Evolutionary conservation across 2,888 invertebrate species (phyloP).

Genomic region (Chrysina gloriosa): DNA sequence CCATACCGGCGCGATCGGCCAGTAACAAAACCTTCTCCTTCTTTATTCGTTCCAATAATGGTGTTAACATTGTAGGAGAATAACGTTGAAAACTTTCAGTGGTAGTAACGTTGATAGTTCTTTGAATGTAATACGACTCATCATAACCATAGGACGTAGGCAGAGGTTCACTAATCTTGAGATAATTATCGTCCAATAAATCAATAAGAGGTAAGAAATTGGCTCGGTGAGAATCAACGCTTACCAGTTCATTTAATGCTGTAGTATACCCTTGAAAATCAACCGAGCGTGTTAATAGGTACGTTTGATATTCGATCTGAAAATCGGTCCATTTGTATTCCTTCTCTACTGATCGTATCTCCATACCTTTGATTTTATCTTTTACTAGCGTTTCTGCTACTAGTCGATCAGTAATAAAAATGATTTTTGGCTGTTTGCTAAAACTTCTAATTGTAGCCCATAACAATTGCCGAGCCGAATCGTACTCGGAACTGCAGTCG

Average conservation of each 20-base stretch:
- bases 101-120: not conserved
- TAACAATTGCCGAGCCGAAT: not conserved
- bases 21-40: not conserved
- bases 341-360: no score
- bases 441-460: not conserved
- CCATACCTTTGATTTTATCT: no score
- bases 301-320: not conserved
- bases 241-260: not conserved
- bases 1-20: not conserved
- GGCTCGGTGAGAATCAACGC: not conserved
- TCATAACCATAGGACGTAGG: not conserved
- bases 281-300: not conserved
- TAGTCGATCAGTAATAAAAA: not conserved
- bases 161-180: not conserved
- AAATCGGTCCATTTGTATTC: conserved; percentile 4
- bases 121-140: not conserved
- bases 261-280: conserved; percentile 2
- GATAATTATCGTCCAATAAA: not conserved
- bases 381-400: not conserved
- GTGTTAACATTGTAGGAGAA: no score
- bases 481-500: not conserved
- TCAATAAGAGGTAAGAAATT: not conserved
- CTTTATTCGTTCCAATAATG: not conserved
- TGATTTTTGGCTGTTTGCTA: not conserved
- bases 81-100: no score